Evolutionary conservation across 2,797 vertebrate species (phyloP), one percentile per base, ranked within the genome.

Genomic region (Microtus californicus): DNA sequence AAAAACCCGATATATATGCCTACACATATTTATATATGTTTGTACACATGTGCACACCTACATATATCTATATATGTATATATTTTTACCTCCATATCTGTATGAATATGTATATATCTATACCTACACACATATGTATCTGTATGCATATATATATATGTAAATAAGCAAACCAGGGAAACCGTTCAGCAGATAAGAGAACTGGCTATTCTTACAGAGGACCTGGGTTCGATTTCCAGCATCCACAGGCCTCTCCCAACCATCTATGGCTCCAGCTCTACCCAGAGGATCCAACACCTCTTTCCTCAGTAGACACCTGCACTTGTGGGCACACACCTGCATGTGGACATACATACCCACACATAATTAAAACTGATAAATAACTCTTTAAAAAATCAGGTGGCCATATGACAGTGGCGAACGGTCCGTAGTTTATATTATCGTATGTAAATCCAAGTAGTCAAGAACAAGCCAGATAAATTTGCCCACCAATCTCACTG

Each of bases 401-500:
- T 90, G 69, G 40, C 65, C 29, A 48, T 59, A 59, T 81, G 21
- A 21, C 19, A 89, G 23, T 56, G 23, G 7, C 63, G 54, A 92
- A 89, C 40, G 83, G 25, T 2, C 51, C n/a, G 9, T n/a, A 71
- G 79, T 25, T 91, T 90, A 29, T 11, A 78, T 48, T 9, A 85
- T 3, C 76, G 21, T 21, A 91, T n/a, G 51, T 54, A 40, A 80
- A 79, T 34, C 17, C 19, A 10, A 88, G 54, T 86, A 74, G 83
- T 90, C 65, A 93, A 87, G 76, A 96, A n/a, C 29, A 45, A 69
- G 4, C 69, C 59, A 80, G 71, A 89, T 31, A 43, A n/a, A 91
- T 59, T 29, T 88, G 6, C 9, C 8, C 40, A 40, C 23, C 27
- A 85, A 74, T 91, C 51, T 96, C 51, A 83, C n/a, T 61, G 87